Conservation (phyloP, 2,797 vertebrate genomes). For the Alosa sapidissima region DNA sequence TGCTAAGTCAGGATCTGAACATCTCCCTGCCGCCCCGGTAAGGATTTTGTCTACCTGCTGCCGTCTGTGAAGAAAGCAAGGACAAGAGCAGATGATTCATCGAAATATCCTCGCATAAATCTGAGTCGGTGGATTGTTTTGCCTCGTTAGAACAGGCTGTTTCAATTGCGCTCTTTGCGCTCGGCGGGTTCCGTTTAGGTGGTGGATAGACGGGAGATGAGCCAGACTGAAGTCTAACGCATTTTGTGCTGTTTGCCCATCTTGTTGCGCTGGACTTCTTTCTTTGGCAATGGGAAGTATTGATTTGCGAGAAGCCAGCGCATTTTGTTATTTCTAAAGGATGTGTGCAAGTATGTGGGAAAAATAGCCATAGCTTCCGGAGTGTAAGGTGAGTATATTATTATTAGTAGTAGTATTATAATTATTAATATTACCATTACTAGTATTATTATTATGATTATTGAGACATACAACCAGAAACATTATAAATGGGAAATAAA, state of each 20-base stretch:
- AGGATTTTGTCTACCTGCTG: constrained; percentile 71
- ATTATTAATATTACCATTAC: constrained; percentile 25
- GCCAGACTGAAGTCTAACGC: constrained; percentile 75
- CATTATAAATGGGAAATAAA: neutral
- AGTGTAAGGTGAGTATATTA: constrained; percentile 90
- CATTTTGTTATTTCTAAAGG: constrained; percentile 76
- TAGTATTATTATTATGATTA: constrained; percentile 24
- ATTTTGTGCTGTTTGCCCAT: constrained; percentile 76
- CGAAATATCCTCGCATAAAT: constrained; percentile 64
- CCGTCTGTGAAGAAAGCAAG: constrained; percentile 41
- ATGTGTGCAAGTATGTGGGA: constrained; percentile 91
- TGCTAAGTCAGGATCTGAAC: constrained; percentile 75
- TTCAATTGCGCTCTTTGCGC: constrained; percentile 60
- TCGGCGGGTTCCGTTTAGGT: constrained; percentile 64
- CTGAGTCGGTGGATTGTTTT: constrained; percentile 55
- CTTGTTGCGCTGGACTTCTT: constrained; percentile 83
- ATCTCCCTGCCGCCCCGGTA: constrained; percentile 78
- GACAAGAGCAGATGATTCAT: constrained; percentile 47
- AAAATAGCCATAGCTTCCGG: constrained; percentile 96
- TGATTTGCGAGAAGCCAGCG: constrained; percentile 82
- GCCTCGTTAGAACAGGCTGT: constrained; percentile 62
- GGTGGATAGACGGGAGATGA: constrained; percentile 71
- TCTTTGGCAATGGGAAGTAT: constrained; percentile 88
- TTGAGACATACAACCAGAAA: neutral
- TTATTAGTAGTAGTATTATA: constrained; percentile 40